Conservation (phyloP, 2,888 invertebrate genomes). For the Ophioninae sp. region DNA sequence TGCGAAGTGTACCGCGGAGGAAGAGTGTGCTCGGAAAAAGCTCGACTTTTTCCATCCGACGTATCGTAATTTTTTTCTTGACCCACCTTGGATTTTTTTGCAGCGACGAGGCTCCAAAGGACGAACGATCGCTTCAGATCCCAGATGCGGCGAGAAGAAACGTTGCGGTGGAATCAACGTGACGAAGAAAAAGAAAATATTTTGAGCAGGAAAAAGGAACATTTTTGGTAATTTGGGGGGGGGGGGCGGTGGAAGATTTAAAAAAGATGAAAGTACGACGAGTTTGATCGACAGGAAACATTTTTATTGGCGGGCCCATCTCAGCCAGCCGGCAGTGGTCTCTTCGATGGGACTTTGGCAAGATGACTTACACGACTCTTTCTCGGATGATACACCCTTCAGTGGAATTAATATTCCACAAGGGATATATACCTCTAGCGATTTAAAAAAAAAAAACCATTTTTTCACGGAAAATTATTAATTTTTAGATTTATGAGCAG, state of each 20-base stretch:
- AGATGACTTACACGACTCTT: neutral
- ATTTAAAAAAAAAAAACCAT: neutral
- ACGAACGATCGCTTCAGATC: neutral
- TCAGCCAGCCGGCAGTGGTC: slow-evolving; percentile 9
- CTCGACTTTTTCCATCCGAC: slow-evolving; percentile 34
- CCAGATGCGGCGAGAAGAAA: neutral
- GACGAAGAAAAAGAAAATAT: neutral
- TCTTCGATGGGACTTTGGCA: neutral
- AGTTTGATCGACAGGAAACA: slow-evolving; percentile 33
- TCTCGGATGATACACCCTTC: neutral
- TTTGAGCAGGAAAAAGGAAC: neutral
- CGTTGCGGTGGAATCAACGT: neutral
- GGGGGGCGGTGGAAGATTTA: neutral
- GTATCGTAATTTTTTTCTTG: slow-evolving; percentile 5
- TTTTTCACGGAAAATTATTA: neutral
- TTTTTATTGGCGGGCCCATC: slow-evolving; percentile 32
- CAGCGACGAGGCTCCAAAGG: neutral
- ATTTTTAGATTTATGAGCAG: neutral
- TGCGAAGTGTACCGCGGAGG: slow-evolving; percentile 2
- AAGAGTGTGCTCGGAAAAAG: slow-evolving; percentile 29
- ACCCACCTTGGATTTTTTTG: neutral
- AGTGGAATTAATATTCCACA: neutral
- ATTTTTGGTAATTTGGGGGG: too few species aligned
- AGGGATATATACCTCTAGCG: neutral
- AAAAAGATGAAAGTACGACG: slow-evolving; percentile 2